Conservation (phyloP, 2,113 vertebrate genomes). For the Blennius ocellaris region DNA sequence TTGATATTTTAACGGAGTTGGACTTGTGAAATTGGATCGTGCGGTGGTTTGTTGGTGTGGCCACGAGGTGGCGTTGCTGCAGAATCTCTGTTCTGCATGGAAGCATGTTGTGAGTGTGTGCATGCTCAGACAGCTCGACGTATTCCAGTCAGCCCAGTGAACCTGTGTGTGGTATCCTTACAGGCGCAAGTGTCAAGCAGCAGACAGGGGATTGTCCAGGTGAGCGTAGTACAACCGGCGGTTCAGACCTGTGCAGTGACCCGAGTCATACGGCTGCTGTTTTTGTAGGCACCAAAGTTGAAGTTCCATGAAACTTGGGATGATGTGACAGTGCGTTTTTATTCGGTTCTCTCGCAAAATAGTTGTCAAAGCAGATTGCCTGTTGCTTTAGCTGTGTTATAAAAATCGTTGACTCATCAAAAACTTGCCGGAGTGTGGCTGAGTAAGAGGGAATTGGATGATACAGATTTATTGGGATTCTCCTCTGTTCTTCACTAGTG, state of each 20-base stretch:
- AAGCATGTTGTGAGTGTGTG: not conserved
- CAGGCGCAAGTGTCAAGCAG: conserved; percentile 64
- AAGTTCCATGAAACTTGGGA: too few species aligned
- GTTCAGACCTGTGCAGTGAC: not conserved
- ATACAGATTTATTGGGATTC: too few species aligned
- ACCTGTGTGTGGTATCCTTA: conserved; percentile 52
- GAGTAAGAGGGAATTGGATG: too few species aligned
- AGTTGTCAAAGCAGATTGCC: too few species aligned
- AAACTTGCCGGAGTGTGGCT: too few species aligned
- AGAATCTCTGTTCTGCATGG: not conserved
- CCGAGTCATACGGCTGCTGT: too few species aligned
- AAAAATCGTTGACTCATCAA: too few species aligned
- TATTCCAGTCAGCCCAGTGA: conserved; percentile 51
- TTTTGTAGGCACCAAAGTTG: too few species aligned
- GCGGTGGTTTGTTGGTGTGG: not conserved
- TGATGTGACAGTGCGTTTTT: too few species aligned
- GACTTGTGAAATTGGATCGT: not conserved
- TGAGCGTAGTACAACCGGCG: conserved; percentile 46
- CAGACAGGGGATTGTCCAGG: conserved; percentile 60
- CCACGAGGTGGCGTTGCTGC: not conserved
- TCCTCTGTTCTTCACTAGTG: too few species aligned
- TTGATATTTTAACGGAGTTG: not conserved
- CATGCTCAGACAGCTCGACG: conserved; percentile 1
- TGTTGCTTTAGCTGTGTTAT: too few species aligned
- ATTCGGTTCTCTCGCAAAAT: too few species aligned